Percentiles rank a stretch among this genome's conserved stretches.
Evolutionary conservation across 2,113 vertebrate species (phyloP).

Genomic region (Pongo abelii): DNA sequence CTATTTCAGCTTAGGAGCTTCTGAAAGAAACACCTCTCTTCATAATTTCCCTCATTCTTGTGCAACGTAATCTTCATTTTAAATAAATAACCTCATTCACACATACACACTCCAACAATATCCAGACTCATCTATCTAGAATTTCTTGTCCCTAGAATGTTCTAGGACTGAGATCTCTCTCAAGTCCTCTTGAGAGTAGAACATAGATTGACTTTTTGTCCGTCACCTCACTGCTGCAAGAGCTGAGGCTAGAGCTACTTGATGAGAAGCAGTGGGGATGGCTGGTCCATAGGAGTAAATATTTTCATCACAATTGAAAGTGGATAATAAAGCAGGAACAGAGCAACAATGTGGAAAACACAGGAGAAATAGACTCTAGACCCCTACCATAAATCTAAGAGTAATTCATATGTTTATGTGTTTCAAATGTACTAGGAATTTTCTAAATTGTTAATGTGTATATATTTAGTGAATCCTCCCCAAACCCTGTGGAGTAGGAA

Average conservation of each 20-base stretch:
- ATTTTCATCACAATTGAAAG: constrained; percentile 2
- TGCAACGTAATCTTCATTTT: not conserved
- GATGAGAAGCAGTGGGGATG: not conserved
- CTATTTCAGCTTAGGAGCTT: not conserved
- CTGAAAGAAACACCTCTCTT: not conserved
- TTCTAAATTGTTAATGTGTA: not conserved
- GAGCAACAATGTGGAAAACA: not conserved
- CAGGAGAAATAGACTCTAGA: not conserved
- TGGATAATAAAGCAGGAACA: not conserved
- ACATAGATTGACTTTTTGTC: not conserved
- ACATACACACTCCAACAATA: not conserved
- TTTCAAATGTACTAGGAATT: not conserved
- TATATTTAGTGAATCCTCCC: not conserved
- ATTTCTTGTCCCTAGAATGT: not conserved
- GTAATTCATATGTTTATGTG: not conserved
- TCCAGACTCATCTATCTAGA: not conserved
- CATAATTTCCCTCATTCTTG: not conserved
- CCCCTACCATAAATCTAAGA: not conserved
- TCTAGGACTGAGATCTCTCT: not conserved
- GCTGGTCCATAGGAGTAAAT: not conserved
- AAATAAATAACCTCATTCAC: not conserved
- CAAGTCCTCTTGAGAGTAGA: not conserved
- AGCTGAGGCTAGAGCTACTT: not conserved
- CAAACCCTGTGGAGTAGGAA: not conserved
- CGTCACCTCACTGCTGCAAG: not conserved